phyloP scores from a whole-genome alignment of 2,113 vertebrate species.

The Lepidothrix coronata region DNA sequence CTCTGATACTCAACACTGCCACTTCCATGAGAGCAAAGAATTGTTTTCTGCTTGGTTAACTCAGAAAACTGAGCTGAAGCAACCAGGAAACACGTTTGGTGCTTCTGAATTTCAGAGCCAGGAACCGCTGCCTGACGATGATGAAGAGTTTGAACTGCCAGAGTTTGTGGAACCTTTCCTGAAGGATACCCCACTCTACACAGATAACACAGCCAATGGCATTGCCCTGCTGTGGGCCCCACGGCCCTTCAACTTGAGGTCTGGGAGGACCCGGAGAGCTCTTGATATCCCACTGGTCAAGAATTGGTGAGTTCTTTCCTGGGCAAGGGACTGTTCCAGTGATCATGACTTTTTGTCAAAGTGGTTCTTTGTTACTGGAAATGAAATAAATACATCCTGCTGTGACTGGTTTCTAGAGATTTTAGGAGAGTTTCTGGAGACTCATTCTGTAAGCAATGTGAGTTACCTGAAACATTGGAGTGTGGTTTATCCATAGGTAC shows the following conservation, averaged over 20 bases:
- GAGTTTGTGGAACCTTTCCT: constrained; percentile 96
- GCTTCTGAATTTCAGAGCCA: constrained; percentile 82
- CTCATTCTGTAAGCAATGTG: background rate
- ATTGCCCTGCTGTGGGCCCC: constrained; percentile 98
- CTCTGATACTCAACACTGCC: background rate
- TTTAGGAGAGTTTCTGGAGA: background rate
- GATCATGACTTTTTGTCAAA: background rate
- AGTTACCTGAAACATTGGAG: background rate
- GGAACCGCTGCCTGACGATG: constrained; percentile 94
- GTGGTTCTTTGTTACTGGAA: background rate
- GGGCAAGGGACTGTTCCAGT: background rate
- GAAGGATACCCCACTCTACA: constrained; percentile 95
- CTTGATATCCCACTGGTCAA: constrained; percentile 97
- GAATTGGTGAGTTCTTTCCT: constrained; percentile 84
- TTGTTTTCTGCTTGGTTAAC: background rate
- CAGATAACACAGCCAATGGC: constrained; percentile 96
- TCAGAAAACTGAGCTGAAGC: background rate
- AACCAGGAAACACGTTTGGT: background rate
- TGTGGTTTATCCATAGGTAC: constrained; percentile 78
- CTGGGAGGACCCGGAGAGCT: constrained; percentile 93
- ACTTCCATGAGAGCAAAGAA: background rate
- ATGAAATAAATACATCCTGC: background rate
- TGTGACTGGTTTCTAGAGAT: background rate
- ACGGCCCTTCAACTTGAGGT: constrained; percentile 93
- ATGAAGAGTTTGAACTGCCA: constrained; percentile 97